These are phyloP conservation scores for Xiphorhynchus elegans DNA, from an alignment of 2,113 vertebrate genomes.

Conservation along the genomic window DNA sequence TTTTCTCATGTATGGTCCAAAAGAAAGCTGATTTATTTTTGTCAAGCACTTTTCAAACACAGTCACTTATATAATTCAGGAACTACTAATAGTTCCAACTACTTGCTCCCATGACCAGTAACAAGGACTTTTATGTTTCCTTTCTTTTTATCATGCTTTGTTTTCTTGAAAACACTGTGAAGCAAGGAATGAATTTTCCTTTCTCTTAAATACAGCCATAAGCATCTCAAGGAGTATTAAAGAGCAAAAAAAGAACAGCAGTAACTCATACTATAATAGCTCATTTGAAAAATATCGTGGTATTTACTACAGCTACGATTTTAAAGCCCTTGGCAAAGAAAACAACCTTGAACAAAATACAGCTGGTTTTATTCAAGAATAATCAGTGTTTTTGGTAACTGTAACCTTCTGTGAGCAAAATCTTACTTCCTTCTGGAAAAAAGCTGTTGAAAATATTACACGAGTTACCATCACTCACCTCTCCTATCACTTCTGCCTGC, in stretches of 20 bases:
- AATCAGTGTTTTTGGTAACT: not conserved
- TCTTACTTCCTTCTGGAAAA: not conserved
- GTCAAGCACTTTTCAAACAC: not conserved
- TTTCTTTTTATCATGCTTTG: not conserved
- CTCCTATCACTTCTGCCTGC: slow-evolving; percentile 78
- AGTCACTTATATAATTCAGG: not conserved
- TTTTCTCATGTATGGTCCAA: not conserved
- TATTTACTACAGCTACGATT: not conserved
- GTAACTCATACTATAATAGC: not conserved
- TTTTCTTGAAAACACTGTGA: not conserved
- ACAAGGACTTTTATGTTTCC: not conserved
- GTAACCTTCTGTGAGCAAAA: not conserved
- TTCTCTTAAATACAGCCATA: not conserved
- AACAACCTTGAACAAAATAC: not conserved
- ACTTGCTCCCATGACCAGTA: not conserved
- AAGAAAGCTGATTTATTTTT: not conserved
- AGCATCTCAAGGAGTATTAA: not conserved
- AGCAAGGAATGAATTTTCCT: not conserved
- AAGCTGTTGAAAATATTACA: not conserved
- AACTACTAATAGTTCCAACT: not conserved
- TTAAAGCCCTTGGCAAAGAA: not conserved
- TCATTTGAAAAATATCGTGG: not conserved
- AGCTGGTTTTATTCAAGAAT: not conserved
- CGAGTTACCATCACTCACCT: slow-evolving; percentile 75
- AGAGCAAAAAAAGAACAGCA: not conserved